Percentiles rank a stretch among this genome's conserved stretches.
These are phyloP conservation scores for Prorops nasuta DNA, from an alignment of 1,140 invertebrate genomes.

Conservation along the genomic window DNA sequence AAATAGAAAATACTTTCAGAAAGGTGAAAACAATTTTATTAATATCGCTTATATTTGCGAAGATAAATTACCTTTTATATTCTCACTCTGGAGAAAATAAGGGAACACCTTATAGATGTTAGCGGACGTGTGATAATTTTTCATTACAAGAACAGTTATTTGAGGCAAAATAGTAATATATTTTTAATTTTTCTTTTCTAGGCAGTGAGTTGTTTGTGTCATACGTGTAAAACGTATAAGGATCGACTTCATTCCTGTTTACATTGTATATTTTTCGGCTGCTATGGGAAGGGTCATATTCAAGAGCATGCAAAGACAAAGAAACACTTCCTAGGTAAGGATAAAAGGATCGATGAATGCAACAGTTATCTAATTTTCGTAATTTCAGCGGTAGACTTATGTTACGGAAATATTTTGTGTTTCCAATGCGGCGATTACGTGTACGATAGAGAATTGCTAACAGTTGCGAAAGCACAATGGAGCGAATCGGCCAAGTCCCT, in stretches of 20 bases:
- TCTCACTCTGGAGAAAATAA: too few relatives aligned
- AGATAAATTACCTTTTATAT: too few relatives aligned
- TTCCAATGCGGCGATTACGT: conserved; percentile 90
- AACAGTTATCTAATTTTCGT: conserved; percentile 12
- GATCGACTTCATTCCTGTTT: conserved; percentile 84
- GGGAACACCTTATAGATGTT: too few relatives aligned
- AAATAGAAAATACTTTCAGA: too few relatives aligned
- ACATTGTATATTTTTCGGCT: conserved; percentile 90
- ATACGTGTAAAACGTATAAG: conserved; percentile 72
- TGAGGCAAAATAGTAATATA: too few relatives aligned
- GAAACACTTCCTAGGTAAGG: conserved; percentile 74
- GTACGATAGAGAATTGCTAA: conserved; percentile 73
- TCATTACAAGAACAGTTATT: too few relatives aligned
- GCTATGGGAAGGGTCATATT: conserved; percentile 77
- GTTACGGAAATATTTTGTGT: conserved; percentile 89
- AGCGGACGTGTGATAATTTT: too few relatives aligned
- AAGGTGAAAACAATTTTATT: too few relatives aligned
- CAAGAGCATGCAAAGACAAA: conserved; percentile 79
- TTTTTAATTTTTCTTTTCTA: conserved; percentile 47
- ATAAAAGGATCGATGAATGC: conserved; percentile 2
- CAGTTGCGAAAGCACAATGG: conserved; percentile 65
- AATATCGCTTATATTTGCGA: too few relatives aligned
- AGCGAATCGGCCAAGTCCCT: conserved; percentile 61
- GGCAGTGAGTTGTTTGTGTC: conserved; percentile 75
- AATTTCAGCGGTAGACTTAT: conserved; percentile 73